Evolutionary conservation across 37 sponge, comb jelly and placozoan genomes (phyloP), one percentile per base, ranked within the genome.

Genomic region (Spongilla lacustris): DNA sequence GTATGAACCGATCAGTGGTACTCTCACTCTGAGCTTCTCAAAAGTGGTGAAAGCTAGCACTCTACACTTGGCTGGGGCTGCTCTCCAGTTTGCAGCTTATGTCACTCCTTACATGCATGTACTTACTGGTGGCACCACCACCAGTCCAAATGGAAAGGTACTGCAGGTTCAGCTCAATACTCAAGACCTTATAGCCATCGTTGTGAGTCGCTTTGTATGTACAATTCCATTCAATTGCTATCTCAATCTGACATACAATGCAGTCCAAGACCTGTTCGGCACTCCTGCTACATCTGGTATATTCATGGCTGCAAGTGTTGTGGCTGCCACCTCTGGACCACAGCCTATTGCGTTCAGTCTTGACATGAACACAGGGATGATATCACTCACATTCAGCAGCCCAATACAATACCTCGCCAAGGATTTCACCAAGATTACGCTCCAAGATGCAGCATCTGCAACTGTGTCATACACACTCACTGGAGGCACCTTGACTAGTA

Each of bases 371-470:
- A 79, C 69, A 24, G 95, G 93, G 13, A 27, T 33, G 17, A 37
- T 94, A 13, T 78, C 85, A 10, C 87, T 97, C 11, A 78, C 77
- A 10, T 97, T 97, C 83, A 81, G 95, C 87, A 95, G 95, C 31
- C 83, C 93, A 32, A 93, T 97, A 13, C 48, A 81, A 14, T 49
- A 83, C 0, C 88, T 50, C 58, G 69, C 91, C 0, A 71, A 87
- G 2, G 81, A 88, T 24, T 78, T 83, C 27, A 88, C 87, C 11
- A 84, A 70, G 24, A 74, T 94, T 10, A 92, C 95, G 1, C 50
- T 97, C 3, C 97, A 97, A 72, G 81, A 88, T 69, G 86, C 81
- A 22, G 46, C 81, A 35, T 36, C 22, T 4, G 73, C 83, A 3
- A 87, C 89, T 2, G 41, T 85, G 0, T 50, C 13, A 46, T 84